phyloP scores from a whole-genome alignment of 2,888 invertebrate species.

The Nebria salina region DNA sequence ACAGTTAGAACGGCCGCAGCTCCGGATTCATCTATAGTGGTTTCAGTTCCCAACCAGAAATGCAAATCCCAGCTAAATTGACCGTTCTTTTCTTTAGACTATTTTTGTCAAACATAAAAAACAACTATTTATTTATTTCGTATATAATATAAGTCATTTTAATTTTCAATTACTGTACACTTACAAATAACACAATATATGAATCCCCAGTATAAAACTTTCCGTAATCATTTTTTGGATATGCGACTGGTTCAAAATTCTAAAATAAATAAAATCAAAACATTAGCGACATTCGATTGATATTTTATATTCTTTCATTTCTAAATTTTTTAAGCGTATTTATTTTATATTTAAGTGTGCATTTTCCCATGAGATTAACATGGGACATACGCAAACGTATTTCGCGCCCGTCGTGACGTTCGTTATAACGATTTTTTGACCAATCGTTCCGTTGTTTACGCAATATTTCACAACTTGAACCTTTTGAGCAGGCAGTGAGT shows the following conservation, averaged over 20 bases:
- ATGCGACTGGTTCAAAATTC: slow-evolving; percentile 82
- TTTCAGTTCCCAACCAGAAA: slow-evolving; percentile 87
- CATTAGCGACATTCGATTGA: too few relatives aligned
- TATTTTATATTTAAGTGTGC: too few relatives aligned
- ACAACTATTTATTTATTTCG: neutral
- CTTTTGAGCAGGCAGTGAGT: too few relatives aligned
- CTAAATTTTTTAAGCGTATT: too few relatives aligned
- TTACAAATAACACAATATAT: slow-evolving; percentile 83
- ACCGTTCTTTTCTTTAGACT: slow-evolving; percentile 74
- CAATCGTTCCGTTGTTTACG: too few relatives aligned
- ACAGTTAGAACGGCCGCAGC: slow-evolving; percentile 82
- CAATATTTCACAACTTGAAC: too few relatives aligned
- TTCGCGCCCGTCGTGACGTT: too few relatives aligned
- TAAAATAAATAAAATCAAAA: slow-evolving; percentile 62
- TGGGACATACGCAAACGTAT: too few relatives aligned
- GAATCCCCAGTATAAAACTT: slow-evolving; percentile 89
- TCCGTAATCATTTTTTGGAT: slow-evolving; percentile 77
- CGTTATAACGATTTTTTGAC: too few relatives aligned
- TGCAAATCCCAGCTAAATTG: slow-evolving; percentile 83
- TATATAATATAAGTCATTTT: slow-evolving; percentile 3
- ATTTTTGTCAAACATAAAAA: neutral
- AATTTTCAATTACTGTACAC: slow-evolving; percentile 53
- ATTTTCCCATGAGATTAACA: too few relatives aligned
- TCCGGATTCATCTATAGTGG: slow-evolving; percentile 80
- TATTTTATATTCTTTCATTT: too few relatives aligned